These are phyloP conservation scores for Neoitamus cyanurus DNA, from an alignment of 2,888 invertebrate genomes.

Conservation along the genomic window DNA sequence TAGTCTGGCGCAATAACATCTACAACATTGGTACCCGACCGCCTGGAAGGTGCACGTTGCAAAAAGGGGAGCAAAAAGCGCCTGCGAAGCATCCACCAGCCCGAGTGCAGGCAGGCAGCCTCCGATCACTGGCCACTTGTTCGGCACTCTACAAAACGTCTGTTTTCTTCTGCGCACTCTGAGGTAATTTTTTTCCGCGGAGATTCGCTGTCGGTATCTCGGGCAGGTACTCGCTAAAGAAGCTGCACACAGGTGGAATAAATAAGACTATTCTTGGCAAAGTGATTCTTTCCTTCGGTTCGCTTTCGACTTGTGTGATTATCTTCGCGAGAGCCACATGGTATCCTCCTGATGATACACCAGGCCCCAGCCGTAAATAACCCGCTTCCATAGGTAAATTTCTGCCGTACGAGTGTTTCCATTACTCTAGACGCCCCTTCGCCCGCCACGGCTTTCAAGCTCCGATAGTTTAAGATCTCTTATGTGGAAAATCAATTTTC, in stretches of 20 bases:
- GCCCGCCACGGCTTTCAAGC: not conserved
- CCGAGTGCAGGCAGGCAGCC: not conserved
- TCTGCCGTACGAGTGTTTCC: slow-evolving; percentile 17
- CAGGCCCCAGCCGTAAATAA: slow-evolving; percentile 22
- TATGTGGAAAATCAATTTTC: slow-evolving; percentile 43
- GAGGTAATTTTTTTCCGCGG: slow-evolving; percentile 7
- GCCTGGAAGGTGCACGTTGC: slow-evolving; percentile 4
- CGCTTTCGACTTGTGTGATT: slow-evolving; percentile 12
- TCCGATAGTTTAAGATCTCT: slow-evolving; percentile 40
- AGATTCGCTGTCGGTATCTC: slow-evolving; percentile 36
- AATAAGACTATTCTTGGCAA: slow-evolving; percentile 30
- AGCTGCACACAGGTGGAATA: slow-evolving; percentile 42
- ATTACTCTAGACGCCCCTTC: not conserved
- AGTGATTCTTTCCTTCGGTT: slow-evolving; percentile 28
- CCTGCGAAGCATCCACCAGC: not conserved
- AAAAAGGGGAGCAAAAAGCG: not conserved
- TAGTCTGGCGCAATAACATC: slow-evolving; percentile 26
- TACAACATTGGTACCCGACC: slow-evolving; percentile 22
- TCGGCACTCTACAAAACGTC: slow-evolving; percentile 8
- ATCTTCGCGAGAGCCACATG: slow-evolving; percentile 22
- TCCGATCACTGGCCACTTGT: not conserved
- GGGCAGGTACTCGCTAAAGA: slow-evolving; percentile 22
- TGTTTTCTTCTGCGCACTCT: slow-evolving; percentile 7
- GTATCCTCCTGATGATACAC: slow-evolving; percentile 19
- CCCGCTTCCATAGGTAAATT: slow-evolving; percentile 35